Percentiles rank a stretch among this genome's conserved stretches.
These are phyloP conservation scores for Aurelia coerulea DNA, from an alignment of 30 jellyfish, hydroid and myxozoan genomes.

Conservation along the genomic window DNA sequence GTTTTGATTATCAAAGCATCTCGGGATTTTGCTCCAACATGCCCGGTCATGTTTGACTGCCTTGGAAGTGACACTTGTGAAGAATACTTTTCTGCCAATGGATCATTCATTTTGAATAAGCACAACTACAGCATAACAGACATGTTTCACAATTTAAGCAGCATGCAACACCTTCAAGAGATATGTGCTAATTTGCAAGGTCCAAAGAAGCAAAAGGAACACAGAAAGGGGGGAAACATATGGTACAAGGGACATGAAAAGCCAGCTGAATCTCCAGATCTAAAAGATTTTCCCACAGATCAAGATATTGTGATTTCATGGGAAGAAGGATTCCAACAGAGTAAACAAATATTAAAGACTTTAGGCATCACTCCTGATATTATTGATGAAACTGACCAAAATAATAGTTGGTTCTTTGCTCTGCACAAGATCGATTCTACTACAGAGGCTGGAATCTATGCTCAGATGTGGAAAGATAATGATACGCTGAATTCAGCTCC, in stretches of 20 bases:
- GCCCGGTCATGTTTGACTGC: conserved; percentile 5
- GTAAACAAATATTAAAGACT: not conserved
- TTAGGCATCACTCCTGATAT: conserved; percentile 9
- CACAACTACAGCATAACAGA: too few species aligned
- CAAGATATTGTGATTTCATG: conserved; percentile 8
- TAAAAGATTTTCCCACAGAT: conserved; percentile 7
- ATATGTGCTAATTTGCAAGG: conserved; percentile 15
- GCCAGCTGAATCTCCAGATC: conserved; percentile 32
- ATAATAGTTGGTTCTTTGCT: conserved; percentile 5
- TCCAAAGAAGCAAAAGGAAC: conserved; percentile 5
- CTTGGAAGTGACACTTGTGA: conserved; percentile 24
- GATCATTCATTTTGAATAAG: conserved; percentile 19
- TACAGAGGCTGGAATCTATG: not conserved
- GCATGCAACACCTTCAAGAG: conserved; percentile 6
- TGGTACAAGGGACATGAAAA: conserved; percentile 9
- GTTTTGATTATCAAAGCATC: too few species aligned
- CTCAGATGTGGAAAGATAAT: not conserved
- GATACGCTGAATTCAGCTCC: not conserved
- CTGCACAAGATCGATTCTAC: conserved; percentile 3
- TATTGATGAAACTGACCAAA: conserved; percentile 3
- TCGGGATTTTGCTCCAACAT: conserved; percentile 19
- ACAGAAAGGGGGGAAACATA: conserved; percentile 20
- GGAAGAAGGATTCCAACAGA: conserved; percentile 8
- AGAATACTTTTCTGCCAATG: conserved; percentile 25
- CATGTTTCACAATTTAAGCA: not conserved